Evolutionary conservation across 2,888 invertebrate genomes (phyloP), one percentile per base, ranked within the genome.

Genomic region (Cephus runcator): DNA sequence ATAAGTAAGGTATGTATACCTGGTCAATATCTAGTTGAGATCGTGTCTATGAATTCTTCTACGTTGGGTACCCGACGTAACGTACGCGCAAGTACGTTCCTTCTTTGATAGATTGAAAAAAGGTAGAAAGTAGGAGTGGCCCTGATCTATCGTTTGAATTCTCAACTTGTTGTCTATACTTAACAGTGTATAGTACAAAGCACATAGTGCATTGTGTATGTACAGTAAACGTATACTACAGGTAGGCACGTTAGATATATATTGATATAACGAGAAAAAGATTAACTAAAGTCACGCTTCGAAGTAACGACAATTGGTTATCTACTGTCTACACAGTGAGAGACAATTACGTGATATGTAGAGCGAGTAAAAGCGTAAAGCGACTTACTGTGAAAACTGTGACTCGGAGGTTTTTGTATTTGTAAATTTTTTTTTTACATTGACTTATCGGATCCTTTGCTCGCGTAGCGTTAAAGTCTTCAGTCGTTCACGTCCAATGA

Each of bases 41-140:
- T 56, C 56, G 56, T 56, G 56, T 56, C 56, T 56, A 2, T 23
- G 15, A 9, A 56, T 56, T 56, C 9, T 56, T 56, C 9, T 56
- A 56, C 56, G 9, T 56, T 15, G 56, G 9, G 9, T 56, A 56
- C 23, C 6, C 23, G 56, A 56, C 56, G 56, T 56, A 56, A 56
- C 56, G 23, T 56, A 56, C 56, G 56, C 23, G 56, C 56, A 56
- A 56, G 23, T 56, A 56, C 56, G 56, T 56, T 56, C 56, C 56
- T 56, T 56, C 56, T 56, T 56, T 56, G 23, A 56, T 23, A 56
- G 56, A 56, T 56, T 56, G 23, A 9, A 56, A 56, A 56, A 87
- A 85, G 85, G 84, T 87, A 86, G 86, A 89, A 88, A 87, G 87
- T 88, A 85, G 88, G 88, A 84, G 88, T 86, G 88, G 81, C 84